Base-by-base conservation (phyloP, 2,113 vertebrate genomes). In the Epinephelus fuscoguttatus region DNA sequence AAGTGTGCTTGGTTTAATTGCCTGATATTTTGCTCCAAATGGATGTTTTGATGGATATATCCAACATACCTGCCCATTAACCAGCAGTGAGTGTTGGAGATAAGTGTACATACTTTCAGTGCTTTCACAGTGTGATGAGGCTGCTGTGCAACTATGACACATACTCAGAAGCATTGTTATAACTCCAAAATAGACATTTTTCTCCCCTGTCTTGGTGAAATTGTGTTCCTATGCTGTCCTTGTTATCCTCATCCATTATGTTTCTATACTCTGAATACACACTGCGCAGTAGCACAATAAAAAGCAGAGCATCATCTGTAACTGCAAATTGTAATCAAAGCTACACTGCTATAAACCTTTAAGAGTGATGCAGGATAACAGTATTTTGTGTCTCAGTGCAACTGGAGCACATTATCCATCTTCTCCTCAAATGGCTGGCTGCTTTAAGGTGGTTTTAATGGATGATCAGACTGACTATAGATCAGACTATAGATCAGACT, bases 401-500 rank as follows among this genome's bases (percentile, higher is more conserved):
- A 71, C 45, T 55, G 52, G 40, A 78, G 83, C 42, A 74, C 53
- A 70, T 70, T 68, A 63, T 76, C 68, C 47, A 72, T 70, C 37
- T 75, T 68, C 69, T 71, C 40, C 60, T 81, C 60, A 62, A 57
- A 81, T 67, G 57, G 40, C 77, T 52, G 47, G 57, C 75, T 84
- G 37, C 77, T 67, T 75, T 62, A 61, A 80, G 75, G 47, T 61
- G 62, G 45, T 74, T 72, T 82, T 84, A 72, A 82, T 73, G 42
- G 66, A 84, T 50, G 62, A 79, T 82, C 70, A 68, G 70, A 72
- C 50, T 56, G 71, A 80, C 70, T 81, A 67, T 78, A 71, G 73
- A 80, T 83, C 63, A 66, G 78, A 74, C 71, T 40, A 74, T 49
- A 55, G 71, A 77, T 87, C 75, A 30, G 60, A 64, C 57, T 30